phyloP scores from a whole-genome alignment of 2,888 invertebrate species.

The Hirtodrosophila trivittata region DNA sequence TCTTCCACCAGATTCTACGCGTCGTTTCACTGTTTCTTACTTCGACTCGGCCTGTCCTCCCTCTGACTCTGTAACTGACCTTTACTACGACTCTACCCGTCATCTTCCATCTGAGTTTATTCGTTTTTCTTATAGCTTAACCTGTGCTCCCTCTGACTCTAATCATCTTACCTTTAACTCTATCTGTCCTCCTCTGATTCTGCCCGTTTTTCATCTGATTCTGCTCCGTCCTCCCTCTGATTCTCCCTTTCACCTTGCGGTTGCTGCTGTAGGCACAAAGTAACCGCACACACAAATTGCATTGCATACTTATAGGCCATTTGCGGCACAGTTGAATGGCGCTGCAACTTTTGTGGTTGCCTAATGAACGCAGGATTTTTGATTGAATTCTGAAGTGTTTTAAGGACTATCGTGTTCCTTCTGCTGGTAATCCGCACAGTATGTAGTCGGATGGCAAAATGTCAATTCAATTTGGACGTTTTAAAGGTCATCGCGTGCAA shows the following conservation, averaged over 20 bases:
- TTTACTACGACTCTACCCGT: no score
- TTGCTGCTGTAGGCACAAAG: constrained; percentile 3
- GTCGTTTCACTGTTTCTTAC: no score
- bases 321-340: constrained; percentile 1
- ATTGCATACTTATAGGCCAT: constrained; percentile 9
- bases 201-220: neutral
- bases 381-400: neutral
- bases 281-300: constrained; percentile 10
- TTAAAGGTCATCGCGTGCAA: constrained; percentile 54
- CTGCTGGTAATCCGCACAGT: no score
- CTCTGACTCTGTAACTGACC: no score
- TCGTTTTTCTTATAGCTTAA: no score
- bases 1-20: no score
- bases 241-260: no score
- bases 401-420: constrained; percentile 3
- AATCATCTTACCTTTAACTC: no score
- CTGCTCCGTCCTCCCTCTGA: neutral
- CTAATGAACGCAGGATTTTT: constrained; percentile 25
- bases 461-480: constrained; percentile 53
- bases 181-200: no score
- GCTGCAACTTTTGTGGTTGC: constrained; percentile 14
- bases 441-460: constrained; percentile 40
- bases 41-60: no score
- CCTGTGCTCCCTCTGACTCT: no score
- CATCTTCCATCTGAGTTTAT: no score